Conservation (phyloP, 2,888 invertebrate species). For the Gnatocerus cornutus region DNA sequence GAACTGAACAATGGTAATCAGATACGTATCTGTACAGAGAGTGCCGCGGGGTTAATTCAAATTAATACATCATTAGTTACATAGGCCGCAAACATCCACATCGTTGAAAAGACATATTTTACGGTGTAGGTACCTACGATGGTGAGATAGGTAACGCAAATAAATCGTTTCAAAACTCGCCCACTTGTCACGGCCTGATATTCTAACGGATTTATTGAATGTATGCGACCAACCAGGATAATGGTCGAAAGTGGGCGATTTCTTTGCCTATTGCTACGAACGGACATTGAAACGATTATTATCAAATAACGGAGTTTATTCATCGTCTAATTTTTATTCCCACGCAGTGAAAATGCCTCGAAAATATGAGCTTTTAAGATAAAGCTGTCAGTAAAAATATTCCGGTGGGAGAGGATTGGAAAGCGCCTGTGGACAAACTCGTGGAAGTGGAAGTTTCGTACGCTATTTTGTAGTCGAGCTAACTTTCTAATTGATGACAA, state of each 20-base stretch:
- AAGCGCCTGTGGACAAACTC: no score
- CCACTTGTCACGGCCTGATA: slow-evolving; percentile 39
- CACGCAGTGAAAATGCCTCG: neutral
- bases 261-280: neutral
- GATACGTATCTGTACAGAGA: slow-evolving; percentile 47
- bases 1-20: slow-evolving; percentile 49
- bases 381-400: neutral
- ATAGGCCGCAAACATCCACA: slow-evolving; percentile 44
- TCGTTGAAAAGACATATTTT: slow-evolving; percentile 49
- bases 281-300: slow-evolving; percentile 4
- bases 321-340: slow-evolving; percentile 11
- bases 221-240: slow-evolving; percentile 3
- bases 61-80: slow-evolving; percentile 53
- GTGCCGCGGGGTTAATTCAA: slow-evolving; percentile 48
- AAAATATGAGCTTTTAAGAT: slow-evolving; percentile 3
- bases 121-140: slow-evolving; percentile 24
- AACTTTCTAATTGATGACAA: no score
- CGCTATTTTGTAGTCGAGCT: no score
- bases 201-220: slow-evolving; percentile 28
- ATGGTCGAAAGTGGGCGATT: slow-evolving; percentile 22
- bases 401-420: no score
- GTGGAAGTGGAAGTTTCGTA: no score
- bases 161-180: slow-evolving; percentile 40
- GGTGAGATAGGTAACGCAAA: slow-evolving; percentile 28
- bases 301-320: slow-evolving; percentile 2